phyloP scores from a whole-genome alignment of 1,140 invertebrate genomes.

The Pseudomyrmex concolor region DNA sequence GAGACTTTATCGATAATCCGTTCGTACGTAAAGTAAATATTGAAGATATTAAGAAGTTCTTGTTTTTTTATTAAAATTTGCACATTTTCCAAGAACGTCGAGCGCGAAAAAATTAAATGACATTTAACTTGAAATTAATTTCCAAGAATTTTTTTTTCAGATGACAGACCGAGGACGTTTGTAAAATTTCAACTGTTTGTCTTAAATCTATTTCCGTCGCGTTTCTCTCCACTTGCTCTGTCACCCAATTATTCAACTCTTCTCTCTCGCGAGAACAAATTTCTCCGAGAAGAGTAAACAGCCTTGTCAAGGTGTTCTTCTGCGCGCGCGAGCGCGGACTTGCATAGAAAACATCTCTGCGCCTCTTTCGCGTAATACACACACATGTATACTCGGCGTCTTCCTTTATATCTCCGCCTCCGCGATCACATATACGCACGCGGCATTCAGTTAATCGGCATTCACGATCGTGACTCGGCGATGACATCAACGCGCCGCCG shows the following conservation, averaged over 20 bases:
- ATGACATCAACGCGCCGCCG: constrained; percentile 53
- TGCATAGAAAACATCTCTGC: constrained; percentile 55
- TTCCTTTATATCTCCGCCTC: neutral
- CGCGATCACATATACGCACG: constrained; percentile 6
- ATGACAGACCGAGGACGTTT: neutral
- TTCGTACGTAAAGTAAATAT: too few relatives aligned
- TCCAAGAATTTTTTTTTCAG: too few relatives aligned
- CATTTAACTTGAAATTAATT: neutral
- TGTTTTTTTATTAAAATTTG: too few relatives aligned
- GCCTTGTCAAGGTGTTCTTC: constrained; percentile 73
- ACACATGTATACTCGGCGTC: neutral
- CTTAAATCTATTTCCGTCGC: too few relatives aligned
- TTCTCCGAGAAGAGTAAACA: constrained; percentile 72
- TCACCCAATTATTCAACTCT: constrained; percentile 63
- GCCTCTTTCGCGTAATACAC: neutral
- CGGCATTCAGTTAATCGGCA: constrained; percentile 56
- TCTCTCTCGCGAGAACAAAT: constrained; percentile 59
- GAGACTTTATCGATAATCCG: too few relatives aligned
- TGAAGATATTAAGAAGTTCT: too few relatives aligned
- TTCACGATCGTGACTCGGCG: constrained; percentile 55
- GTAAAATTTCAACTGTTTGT: too few relatives aligned
- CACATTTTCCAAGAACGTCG: too few relatives aligned
- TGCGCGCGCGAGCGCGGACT: constrained; percentile 56
- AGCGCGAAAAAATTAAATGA: neutral
- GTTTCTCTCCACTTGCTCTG: constrained; percentile 15